Conservation (phyloP, 2,797 vertebrate genomes). For the Spheniscus humboldti region DNA sequence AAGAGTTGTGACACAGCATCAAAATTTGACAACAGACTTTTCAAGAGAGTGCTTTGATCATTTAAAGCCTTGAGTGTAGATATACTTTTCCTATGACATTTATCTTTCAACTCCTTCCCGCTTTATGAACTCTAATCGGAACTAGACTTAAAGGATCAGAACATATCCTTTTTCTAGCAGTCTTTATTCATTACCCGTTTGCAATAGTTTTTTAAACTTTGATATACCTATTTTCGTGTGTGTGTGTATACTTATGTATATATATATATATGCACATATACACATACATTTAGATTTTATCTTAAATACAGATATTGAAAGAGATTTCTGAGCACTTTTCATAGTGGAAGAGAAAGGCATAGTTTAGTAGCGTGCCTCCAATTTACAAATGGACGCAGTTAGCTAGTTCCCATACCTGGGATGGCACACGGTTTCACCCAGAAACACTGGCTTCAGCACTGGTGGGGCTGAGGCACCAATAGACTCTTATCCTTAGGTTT, state of each 20-base stretch:
- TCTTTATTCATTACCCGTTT: accelerated
- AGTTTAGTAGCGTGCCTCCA: too few species aligned
- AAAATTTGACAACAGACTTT: slow-evolving; percentile 40
- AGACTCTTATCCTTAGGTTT: too few species aligned
- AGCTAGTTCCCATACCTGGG: too few species aligned
- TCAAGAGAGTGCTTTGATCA: slow-evolving; percentile 28
- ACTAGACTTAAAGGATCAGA: neutral
- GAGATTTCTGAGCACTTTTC: too few species aligned
- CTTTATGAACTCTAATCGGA: neutral
- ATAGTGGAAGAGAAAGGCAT: too few species aligned
- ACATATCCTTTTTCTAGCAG: accelerated
- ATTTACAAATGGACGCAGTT: too few species aligned
- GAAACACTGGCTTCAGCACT: neutral
- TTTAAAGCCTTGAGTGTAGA: neutral
- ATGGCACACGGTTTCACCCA: neutral
- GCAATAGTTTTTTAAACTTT: neutral
- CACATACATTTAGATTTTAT: neutral
- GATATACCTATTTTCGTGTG: neutral
- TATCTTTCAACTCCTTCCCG: neutral
- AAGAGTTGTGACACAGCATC: slow-evolving; percentile 3
- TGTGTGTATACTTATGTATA: neutral
- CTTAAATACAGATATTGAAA: neutral
- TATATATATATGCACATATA: too few species aligned
- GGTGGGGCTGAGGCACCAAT: accelerated
- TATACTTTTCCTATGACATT: neutral